These are phyloP conservation scores for Syrrhaptes paradoxus DNA, from an alignment of 2,113 vertebrate genomes.

Conservation along the genomic window DNA sequence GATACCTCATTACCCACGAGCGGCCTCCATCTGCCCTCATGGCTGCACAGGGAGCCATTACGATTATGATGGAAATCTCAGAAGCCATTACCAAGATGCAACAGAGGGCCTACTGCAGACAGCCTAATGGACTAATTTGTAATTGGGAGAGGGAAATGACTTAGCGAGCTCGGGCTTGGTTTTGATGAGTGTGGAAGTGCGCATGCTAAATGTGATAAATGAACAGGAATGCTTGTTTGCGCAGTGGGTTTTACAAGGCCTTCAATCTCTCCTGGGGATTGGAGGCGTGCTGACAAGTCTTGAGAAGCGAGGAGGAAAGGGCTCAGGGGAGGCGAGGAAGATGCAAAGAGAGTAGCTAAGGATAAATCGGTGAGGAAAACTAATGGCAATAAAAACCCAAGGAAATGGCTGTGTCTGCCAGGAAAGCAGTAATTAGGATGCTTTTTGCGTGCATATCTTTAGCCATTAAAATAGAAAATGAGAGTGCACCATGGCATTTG, in stretches of 20 bases:
- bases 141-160: constrained; percentile 98
- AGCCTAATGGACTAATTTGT: constrained; percentile 99
- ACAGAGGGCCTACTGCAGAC: constrained; percentile 95
- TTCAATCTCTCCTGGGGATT: constrained; percentile 78
- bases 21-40: constrained; percentile 99
- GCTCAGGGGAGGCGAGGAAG: constrained; percentile 73
- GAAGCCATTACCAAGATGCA: constrained; percentile 98
- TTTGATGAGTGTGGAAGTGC: constrained; percentile 90
- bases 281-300: constrained; percentile 79
- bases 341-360: constrained; percentile 83
- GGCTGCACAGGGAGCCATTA: constrained; percentile 98
- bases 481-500: constrained; percentile 40
- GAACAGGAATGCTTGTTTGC: constrained; percentile 89
- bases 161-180: constrained; percentile 88
- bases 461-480: constrained; percentile 74
- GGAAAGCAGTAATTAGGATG: constrained; percentile 78
- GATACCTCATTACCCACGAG: constrained; percentile 99
- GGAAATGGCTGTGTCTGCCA: constrained; percentile 77
- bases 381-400: constrained; percentile 78
- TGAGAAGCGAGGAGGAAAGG: constrained; percentile 74
- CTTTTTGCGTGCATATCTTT: constrained; percentile 79
- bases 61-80: constrained; percentile 99
- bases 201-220: constrained; percentile 93
- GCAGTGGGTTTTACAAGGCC: constrained; percentile 84
- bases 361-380: constrained; percentile 82